These are phyloP conservation scores for Hormiphora californensis DNA, from an alignment of 37 sponge, comb jelly and placozoan genomes.

Conservation along the genomic window DNA sequence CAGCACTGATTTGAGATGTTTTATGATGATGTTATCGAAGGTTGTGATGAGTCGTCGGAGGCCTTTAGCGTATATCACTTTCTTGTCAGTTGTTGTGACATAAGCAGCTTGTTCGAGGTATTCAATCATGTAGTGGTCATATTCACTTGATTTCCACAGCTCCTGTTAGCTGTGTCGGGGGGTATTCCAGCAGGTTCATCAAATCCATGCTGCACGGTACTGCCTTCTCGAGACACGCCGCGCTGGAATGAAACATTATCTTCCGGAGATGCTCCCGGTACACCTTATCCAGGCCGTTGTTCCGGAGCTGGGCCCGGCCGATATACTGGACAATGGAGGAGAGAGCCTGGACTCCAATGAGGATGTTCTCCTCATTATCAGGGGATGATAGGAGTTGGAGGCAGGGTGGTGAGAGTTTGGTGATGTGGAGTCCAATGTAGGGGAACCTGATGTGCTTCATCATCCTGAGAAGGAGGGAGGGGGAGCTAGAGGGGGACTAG, in stretches of 20 bases:
- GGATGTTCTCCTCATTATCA: constrained; percentile 4
- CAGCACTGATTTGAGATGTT: constrained; percentile 13
- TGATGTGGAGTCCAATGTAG: constrained; percentile 24
- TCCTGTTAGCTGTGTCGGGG: constrained; percentile 21
- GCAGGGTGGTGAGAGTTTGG: constrained; percentile 26
- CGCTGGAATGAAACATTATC: not conserved
- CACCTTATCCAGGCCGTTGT: constrained; percentile 34
- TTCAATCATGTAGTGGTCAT: not conserved
- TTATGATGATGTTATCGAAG: not conserved
- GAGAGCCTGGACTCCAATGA: not conserved
- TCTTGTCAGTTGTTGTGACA: not conserved
- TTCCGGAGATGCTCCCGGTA: not conserved
- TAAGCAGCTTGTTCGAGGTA: not conserved
- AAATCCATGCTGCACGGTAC: constrained; percentile 20
- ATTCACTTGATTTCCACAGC: constrained; percentile 18
- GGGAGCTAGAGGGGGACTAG: too few relatives aligned
- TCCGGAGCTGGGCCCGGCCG: not conserved
- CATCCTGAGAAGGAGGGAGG: not conserved
- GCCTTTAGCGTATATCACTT: not conserved
- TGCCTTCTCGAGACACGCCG: not conserved
- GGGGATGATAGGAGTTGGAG: constrained; percentile 41
- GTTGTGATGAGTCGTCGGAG: not conserved
- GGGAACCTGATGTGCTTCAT: constrained; percentile 38
- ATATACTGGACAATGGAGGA: constrained; percentile 12
- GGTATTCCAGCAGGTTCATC: constrained; percentile 18